A percentile compares a stretch with the other conserved stretches of the same genome.
These are phyloP conservation scores for Erebia ligea DNA, from an alignment of 2,888 invertebrate genomes.

Conservation along the genomic window DNA sequence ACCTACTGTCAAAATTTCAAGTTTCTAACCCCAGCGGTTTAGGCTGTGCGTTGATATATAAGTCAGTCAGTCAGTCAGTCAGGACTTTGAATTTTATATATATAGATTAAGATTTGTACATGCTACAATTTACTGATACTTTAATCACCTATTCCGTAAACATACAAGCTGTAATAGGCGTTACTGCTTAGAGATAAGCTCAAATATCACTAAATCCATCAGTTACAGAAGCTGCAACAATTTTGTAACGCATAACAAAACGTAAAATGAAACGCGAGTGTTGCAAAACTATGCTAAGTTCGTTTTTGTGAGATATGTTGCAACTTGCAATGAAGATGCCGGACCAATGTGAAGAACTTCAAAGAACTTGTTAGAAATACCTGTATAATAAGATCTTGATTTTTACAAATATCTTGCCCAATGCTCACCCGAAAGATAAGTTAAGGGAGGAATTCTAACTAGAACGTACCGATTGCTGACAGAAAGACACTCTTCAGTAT, in stretches of 20 bases:
- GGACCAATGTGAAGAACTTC: not conserved
- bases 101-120: too few relatives aligned
- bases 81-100: too few relatives aligned
- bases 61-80: too few relatives aligned
- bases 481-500: too few relatives aligned
- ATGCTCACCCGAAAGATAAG: constrained; percentile 4
- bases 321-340: constrained; percentile 38
- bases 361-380: constrained; percentile 10
- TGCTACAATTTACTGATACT: not conserved
- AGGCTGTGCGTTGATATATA: too few relatives aligned
- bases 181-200: not conserved
- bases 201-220: not conserved
- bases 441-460: too few relatives aligned
- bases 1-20: too few relatives aligned
- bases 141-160: not conserved
- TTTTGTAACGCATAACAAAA: constrained; percentile 40
- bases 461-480: too few relatives aligned
- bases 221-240: constrained; percentile 28
- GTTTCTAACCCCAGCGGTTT: too few relatives aligned
- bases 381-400: constrained; percentile 13
- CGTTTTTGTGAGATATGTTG: constrained; percentile 34
- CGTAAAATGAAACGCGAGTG: constrained; percentile 30
- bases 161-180: not conserved
- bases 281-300: constrained; percentile 37
- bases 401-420: constrained; percentile 25